Percentiles rank a stretch among this genome's conserved stretches.
phyloP scores from a whole-genome alignment of 2,888 invertebrate genomes.

The Galeopsomyia nigrocyanea region DNA sequence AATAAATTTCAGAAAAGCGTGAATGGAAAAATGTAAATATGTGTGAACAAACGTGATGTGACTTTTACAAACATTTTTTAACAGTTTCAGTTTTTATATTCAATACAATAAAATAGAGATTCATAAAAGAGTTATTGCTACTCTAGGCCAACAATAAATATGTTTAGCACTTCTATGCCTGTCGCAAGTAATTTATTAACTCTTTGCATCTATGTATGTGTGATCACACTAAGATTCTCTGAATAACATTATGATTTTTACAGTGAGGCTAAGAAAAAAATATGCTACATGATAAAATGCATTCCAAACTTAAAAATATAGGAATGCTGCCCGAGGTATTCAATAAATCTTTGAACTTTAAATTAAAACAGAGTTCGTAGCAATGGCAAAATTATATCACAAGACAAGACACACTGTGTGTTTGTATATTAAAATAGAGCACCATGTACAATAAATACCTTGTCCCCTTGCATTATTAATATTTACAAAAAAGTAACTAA shows the following conservation, averaged over 20 bases:
- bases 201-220: constrained; percentile 27
- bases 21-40: constrained; percentile 45
- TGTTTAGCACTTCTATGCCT: constrained; percentile 27
- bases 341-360: constrained; percentile 26
- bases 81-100: constrained; percentile 44
- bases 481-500: constrained; percentile 25
- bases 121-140: constrained; percentile 25
- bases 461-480: constrained; percentile 17
- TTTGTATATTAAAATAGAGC: constrained; percentile 33
- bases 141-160: constrained; percentile 37
- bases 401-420: constrained; percentile 36
- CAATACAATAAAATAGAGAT: constrained; percentile 47
- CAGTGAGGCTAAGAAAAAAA: constrained; percentile 23
- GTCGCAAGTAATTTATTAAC: constrained; percentile 33
- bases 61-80: constrained; percentile 46
- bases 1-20: constrained; percentile 47
- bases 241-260: constrained; percentile 26
- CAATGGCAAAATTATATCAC: constrained; percentile 40
- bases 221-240: constrained; percentile 20
- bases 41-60: constrained; percentile 43
- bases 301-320: constrained; percentile 35
- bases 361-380: constrained; percentile 32
- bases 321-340: constrained; percentile 42
- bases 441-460: constrained; percentile 29
- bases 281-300: constrained; percentile 25